phyloP scores from a whole-genome alignment of 2,888 invertebrate species.

The Drosophila nigritarsus region DNA sequence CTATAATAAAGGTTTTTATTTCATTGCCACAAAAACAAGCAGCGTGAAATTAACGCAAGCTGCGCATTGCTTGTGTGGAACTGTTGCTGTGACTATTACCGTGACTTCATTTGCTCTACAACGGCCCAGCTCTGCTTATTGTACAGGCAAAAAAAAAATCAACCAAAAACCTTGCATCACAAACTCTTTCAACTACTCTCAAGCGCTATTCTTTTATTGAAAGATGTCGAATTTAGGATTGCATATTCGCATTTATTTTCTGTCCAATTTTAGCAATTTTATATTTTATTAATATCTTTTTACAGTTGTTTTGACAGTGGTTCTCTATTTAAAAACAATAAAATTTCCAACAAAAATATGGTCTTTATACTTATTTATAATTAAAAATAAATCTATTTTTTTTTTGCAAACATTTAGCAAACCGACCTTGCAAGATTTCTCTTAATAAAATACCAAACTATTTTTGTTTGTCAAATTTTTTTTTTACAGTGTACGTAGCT shows the following conservation, averaged over 20 bases:
- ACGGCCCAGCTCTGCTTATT: background rate
- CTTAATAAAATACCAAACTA: background rate
- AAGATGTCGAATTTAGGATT: background rate
- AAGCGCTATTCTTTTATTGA: background rate
- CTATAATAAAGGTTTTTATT: conserved; percentile 65
- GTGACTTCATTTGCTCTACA: conserved; percentile 2
- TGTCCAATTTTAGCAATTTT: background rate
- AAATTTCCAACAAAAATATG: fast-evolving
- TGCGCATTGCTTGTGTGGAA: conserved; percentile 1
- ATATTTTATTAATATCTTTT: background rate
- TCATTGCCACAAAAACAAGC: conserved; percentile 55
- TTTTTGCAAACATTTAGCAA: background rate
- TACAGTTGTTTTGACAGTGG: background rate
- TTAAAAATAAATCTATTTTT: background rate
- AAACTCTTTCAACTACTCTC: background rate
- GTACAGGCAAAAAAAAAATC: background rate
- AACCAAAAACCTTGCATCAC: background rate
- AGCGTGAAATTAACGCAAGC: conserved; percentile 50
- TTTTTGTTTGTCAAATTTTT: background rate
- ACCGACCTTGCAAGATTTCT: background rate
- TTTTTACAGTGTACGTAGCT: background rate
- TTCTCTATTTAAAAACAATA: background rate
- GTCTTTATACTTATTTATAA: background rate
- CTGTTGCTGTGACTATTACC: conserved; percentile 22
- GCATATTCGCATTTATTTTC: background rate